These are phyloP conservation scores for Terrapene triunguis DNA, from an alignment of 2,113 vertebrate species.

Conservation along the genomic window DNA sequence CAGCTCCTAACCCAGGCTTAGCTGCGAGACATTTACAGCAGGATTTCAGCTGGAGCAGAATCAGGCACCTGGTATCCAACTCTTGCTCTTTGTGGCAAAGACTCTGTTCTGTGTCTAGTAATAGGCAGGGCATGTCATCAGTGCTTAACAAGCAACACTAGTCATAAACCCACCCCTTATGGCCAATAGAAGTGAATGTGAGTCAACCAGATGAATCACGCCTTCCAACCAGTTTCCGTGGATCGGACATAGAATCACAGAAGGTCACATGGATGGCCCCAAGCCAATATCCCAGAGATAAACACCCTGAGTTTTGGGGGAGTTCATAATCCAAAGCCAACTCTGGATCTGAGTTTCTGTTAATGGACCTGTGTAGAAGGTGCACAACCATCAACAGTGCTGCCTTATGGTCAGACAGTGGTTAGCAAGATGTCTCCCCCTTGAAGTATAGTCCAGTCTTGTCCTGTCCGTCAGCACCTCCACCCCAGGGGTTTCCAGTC, in stretches of 20 bases:
- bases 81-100: not conserved
- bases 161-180: not conserved
- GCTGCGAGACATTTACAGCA: not conserved
- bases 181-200: not conserved
- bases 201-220: not conserved
- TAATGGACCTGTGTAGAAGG: not conserved
- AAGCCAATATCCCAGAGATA: not conserved
- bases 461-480: not conserved
- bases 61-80: not conserved
- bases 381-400: not conserved
- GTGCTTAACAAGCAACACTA: not conserved
- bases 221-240: not conserved
- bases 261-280: not conserved
- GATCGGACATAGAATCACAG: not conserved
- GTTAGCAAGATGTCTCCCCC: not conserved
- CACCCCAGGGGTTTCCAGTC: not conserved
- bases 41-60: not conserved
- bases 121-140: not conserved
- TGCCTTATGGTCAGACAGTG: not conserved
- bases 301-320: not conserved
- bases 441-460: not conserved
- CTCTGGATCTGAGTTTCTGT: not conserved
- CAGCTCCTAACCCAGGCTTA: not conserved
- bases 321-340: not conserved
- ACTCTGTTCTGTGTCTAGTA: not conserved